A percentile compares a stretch with the other conserved stretches of the same genome.
Conservation (phyloP, 2,113 vertebrate genomes). For the Aramus guarauna region DNA sequence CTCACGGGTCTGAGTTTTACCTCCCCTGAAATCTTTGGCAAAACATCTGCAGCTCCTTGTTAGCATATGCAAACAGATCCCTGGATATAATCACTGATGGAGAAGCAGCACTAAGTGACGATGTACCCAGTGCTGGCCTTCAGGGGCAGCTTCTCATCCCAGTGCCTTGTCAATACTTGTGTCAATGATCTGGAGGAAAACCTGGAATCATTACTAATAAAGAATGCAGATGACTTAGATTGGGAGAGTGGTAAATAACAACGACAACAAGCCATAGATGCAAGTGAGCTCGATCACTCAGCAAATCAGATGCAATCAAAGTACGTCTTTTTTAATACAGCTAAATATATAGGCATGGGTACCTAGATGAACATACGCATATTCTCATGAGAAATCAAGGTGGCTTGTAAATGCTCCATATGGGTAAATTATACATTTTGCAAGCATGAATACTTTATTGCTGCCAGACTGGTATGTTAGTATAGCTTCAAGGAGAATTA, state of each 20-base stretch:
- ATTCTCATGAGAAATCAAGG: conserved; percentile 3
- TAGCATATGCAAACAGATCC: not conserved
- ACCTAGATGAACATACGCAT: not conserved
- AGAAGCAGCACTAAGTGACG: not conserved
- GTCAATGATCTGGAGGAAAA: not conserved
- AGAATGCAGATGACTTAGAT: not conserved
- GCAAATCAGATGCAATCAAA: conserved; percentile 7
- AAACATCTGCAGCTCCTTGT: not conserved
- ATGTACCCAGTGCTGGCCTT: not conserved
- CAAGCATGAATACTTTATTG: not conserved
- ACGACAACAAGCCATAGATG: not conserved
- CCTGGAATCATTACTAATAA: not conserved
- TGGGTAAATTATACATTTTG: not conserved
- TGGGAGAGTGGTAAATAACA: not conserved
- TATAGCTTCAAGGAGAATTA: not conserved
- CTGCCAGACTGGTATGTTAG: not conserved
- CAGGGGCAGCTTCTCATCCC: not conserved
- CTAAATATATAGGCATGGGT: not conserved
- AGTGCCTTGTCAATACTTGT: not conserved
- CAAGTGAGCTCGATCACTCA: not conserved
- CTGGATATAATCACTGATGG: not conserved
- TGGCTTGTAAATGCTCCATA: not conserved
- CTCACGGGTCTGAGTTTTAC: not conserved
- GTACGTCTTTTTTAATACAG: not conserved
- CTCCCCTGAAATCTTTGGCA: not conserved